Evolutionary conservation across 2,113 vertebrate genomes (phyloP), one percentile per base, ranked within the genome.

Genomic region (Delphinus delphis): DNA sequence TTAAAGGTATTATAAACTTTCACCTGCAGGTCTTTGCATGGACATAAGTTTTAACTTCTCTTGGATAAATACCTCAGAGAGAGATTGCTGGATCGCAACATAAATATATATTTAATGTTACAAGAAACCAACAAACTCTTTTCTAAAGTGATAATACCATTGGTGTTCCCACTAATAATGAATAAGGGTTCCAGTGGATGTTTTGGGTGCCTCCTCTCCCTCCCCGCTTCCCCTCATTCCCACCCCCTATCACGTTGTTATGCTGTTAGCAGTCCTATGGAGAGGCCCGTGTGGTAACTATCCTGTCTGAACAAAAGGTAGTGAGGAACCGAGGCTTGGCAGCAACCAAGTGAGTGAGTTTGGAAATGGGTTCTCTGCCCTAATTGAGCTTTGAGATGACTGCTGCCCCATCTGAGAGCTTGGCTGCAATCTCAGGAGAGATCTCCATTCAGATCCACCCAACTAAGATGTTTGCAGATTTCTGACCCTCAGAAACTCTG

Each of bases 21-120:
- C 44, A 88, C n/a, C 25, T 84, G 63, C 2, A 87, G 58, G 8
- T 85, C 41, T 89, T 82, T 87, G 44, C 36, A 36, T 53, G 25
- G 74, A 83, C n/a, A 55, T 79, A 23, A 70, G 60, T 65, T 94
- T 96, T 80, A 50, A 87, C 73, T 83, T 95, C 38, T 95, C 28
- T 93, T 93, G 18, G n/a, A 53, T 80, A 84, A 95, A 80, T 67
- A 83, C 21, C 18, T 71, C 90, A 18, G 18, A 77, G 26, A 73
- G 44, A 93, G 53, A 60, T 53, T 33, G 12, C n/a, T 93, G 68
- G 58, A 88, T 95, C 44, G 36, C 50, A 92, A 92, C 25, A 60
- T 70, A 74, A 90, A 41, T 85, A n/a, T 82, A 67, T 82, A 41
- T 77, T 44, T 83, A 77, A 55, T 33, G 33, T 47, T 68, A 76